Conservation (phyloP, 2,113 vertebrate species). For the Melanotaenia duboulayi region DNA sequence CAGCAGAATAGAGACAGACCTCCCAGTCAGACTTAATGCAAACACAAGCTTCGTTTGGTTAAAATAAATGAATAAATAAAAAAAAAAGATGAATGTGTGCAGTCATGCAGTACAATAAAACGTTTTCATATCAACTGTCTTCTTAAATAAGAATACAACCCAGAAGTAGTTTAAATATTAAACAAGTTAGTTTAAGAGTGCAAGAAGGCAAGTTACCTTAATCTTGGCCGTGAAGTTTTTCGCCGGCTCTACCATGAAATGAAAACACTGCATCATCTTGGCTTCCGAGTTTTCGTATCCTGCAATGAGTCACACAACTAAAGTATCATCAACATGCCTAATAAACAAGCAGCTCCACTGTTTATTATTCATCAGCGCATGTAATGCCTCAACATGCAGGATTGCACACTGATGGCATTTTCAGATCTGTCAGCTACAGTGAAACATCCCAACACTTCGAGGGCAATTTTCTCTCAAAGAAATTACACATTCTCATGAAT, state of each 20-base stretch:
- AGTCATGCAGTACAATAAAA: not conserved
- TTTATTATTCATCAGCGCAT: not conserved
- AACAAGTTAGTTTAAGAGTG: constrained; percentile 11
- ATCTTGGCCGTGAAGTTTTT: constrained; percentile 81
- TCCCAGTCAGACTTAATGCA: constrained; percentile 2
- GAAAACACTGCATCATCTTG: constrained; percentile 85
- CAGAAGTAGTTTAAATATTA: constrained; percentile 27
- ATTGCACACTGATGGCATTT: not conserved
- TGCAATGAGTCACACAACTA: constrained; percentile 25
- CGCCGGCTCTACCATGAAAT: constrained; percentile 83
- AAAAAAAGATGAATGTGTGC: not conserved
- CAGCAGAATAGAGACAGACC: constrained; percentile 29
- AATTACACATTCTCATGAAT: not conserved
- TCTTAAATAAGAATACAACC: constrained; percentile 26
- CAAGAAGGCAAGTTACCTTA: constrained; percentile 69
- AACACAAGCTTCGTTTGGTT: not conserved
- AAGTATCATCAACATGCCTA: not conserved
- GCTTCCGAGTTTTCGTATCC: constrained; percentile 9
- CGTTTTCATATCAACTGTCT: constrained; percentile 23
- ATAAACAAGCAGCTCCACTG: not conserved
- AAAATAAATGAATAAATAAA: not conserved
- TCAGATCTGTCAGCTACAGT: not conserved
- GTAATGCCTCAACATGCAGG: not conserved
- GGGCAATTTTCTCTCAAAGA: not conserved
- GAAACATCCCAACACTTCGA: not conserved